These are phyloP conservation scores for Nymphicus hollandicus DNA, from an alignment of 2,113 vertebrate genomes.

Conservation along the genomic window DNA sequence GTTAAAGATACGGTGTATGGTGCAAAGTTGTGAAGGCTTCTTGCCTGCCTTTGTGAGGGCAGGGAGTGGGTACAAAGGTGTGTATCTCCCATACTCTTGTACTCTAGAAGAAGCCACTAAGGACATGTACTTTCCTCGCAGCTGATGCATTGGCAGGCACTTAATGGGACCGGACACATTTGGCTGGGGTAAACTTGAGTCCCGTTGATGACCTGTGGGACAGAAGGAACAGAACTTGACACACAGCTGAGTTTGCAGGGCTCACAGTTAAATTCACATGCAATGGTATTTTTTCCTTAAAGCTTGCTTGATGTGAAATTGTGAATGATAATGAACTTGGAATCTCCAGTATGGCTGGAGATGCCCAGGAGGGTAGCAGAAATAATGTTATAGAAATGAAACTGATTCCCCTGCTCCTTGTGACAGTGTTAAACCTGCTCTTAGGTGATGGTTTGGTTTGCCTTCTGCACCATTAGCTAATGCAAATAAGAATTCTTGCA, in stretches of 20 bases:
- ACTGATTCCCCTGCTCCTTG: not conserved
- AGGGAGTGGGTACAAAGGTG: not conserved
- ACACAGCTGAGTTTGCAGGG: slow-evolving; percentile 1
- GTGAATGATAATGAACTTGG: not conserved
- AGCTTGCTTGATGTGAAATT: not conserved
- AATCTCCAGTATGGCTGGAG: not conserved
- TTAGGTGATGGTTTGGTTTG: not conserved
- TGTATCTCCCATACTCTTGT: not conserved
- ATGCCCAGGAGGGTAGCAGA: not conserved
- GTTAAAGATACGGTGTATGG: not conserved
- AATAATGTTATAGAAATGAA: not conserved
- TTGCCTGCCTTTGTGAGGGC: not conserved
- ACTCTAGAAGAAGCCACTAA: not conserved
- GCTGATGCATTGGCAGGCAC: not conserved
- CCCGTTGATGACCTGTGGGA: not conserved
- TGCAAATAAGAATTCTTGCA: not conserved
- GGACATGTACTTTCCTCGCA: not conserved
- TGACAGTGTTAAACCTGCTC: not conserved
- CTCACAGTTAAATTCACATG: not conserved
- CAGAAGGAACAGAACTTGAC: not conserved
- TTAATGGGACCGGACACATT: slow-evolving; percentile 11
- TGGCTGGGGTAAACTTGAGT: not conserved
- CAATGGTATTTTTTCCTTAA: not conserved
- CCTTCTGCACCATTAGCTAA: not conserved
- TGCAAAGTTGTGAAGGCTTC: not conserved